These are phyloP conservation scores for Stenichneumon culpator DNA, from an alignment of 2,888 invertebrate genomes.

Conservation along the genomic window DNA sequence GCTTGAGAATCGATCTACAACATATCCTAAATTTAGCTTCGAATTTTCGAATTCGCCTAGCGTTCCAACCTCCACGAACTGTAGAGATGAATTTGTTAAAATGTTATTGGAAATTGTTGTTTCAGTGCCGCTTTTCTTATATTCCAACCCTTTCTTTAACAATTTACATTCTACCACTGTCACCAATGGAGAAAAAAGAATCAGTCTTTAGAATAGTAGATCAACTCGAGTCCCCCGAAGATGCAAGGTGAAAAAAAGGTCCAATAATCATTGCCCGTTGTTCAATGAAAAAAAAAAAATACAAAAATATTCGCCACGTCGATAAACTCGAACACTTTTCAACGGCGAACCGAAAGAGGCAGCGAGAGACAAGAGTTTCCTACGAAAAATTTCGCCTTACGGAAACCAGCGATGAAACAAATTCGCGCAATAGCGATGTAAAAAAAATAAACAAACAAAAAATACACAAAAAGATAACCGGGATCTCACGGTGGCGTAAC, in stretches of 20 bases:
- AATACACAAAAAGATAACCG: slow-evolving; percentile 20
- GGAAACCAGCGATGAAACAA: slow-evolving; percentile 23
- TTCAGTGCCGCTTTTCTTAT: slow-evolving; percentile 15
- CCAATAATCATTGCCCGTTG: slow-evolving; percentile 62
- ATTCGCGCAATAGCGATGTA: slow-evolving; percentile 21
- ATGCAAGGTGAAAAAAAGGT: slow-evolving; percentile 58
- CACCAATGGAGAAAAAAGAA: slow-evolving; percentile 22
- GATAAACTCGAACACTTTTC: slow-evolving; percentile 47
- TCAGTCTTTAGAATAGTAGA: slow-evolving; percentile 27
- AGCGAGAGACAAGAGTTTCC: slow-evolving; percentile 17
- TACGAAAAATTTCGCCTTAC: slow-evolving; percentile 42
- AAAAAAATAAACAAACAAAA: slow-evolving; percentile 28
- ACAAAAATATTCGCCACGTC: slow-evolving; percentile 12
- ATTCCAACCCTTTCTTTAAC: slow-evolving; percentile 35
- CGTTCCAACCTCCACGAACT: slow-evolving; percentile 5
- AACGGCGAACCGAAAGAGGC: slow-evolving; percentile 20
- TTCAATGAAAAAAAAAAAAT: slow-evolving; percentile 35
- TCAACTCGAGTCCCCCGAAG: slow-evolving; percentile 46
- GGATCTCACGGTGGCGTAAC: slow-evolving; percentile 41
- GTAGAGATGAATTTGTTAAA: neutral
- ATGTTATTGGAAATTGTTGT: slow-evolving; percentile 12
- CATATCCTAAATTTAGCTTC: neutral
- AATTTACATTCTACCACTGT: slow-evolving; percentile 32
- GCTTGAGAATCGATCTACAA: neutral
- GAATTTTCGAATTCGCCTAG: neutral